A percentile compares a stretch with the other conserved stretches of the same genome.
These are phyloP conservation scores for Drosophila paracracens DNA, from an alignment of 2,888 invertebrate genomes.

Conservation along the genomic window DNA sequence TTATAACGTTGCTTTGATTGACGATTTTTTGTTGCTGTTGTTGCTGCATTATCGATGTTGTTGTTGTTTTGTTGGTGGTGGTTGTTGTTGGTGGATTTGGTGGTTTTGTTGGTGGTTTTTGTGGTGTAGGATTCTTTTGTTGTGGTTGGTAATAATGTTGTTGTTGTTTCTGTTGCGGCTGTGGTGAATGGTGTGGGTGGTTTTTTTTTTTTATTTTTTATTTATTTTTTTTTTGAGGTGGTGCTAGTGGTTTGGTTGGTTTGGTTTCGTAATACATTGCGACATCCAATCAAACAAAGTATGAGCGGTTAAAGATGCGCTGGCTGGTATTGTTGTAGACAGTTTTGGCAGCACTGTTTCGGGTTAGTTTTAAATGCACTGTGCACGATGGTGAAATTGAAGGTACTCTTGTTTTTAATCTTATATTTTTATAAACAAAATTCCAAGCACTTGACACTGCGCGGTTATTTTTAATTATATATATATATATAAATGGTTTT, in stretches of 20 bases:
- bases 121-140: constrained; percentile 59
- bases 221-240: constrained; percentile 30
- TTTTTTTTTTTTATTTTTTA: constrained; percentile 1
- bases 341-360: constrained; percentile 51
- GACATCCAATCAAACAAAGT: constrained; percentile 56
- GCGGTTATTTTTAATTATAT: constrained; percentile 21
- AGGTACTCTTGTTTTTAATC: constrained; percentile 3
- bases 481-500: background rate
- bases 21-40: constrained; percentile 33
- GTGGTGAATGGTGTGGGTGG: constrained; percentile 70
- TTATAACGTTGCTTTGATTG: constrained; percentile 36
- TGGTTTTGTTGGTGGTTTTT: constrained; percentile 31
- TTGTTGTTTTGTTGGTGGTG: constrained; percentile 43
- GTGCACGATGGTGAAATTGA: constrained; percentile 23
- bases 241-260: constrained; percentile 45
- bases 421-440: constrained; percentile 11
- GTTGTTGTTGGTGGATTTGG: constrained; percentile 29
- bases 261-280: constrained; percentile 9
- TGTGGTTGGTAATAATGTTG: constrained; percentile 40
- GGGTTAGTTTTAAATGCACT: constrained; percentile 62
- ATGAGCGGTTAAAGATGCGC: constrained; percentile 59
- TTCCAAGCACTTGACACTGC: constrained; percentile 48
- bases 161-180: constrained; percentile 41
- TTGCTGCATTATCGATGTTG: constrained; percentile 45
- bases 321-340: constrained; percentile 35